Percentiles rank a stretch among this genome's conserved stretches.
Conservation (phyloP, 2,797 vertebrate genomes). For the Lepilemur ruficaudatus region DNA sequence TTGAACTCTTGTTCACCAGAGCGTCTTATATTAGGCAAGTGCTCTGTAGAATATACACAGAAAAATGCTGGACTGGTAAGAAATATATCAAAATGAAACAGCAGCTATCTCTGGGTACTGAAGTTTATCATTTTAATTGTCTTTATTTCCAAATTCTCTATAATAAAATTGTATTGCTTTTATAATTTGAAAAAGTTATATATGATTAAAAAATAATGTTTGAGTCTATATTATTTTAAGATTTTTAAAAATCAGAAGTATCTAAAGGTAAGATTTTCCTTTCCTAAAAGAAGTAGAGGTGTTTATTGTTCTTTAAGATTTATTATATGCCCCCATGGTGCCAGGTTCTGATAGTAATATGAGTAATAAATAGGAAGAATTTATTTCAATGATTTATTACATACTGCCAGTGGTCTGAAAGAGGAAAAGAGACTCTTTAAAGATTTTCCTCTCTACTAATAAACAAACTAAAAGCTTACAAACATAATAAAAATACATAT, state of each 20-base stretch:
- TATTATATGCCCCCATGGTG: background rate
- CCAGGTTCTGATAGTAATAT: background rate
- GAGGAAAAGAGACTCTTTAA: conserved; percentile 21
- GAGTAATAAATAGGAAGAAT: conserved; percentile 33
- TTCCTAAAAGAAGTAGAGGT: background rate
- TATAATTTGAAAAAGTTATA: background rate
- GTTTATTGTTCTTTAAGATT: background rate
- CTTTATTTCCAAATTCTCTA: background rate
- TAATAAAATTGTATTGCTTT: background rate
- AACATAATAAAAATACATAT: background rate
- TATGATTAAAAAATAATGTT: background rate
- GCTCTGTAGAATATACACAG: background rate
- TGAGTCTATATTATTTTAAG: background rate
- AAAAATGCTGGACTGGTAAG: background rate
- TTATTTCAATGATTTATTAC: conserved; percentile 8
- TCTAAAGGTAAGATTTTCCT: background rate
- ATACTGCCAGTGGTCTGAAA: background rate
- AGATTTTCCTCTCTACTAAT: background rate
- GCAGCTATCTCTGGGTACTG: background rate
- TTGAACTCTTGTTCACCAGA: background rate
- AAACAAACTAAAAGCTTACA: conserved; percentile 28
- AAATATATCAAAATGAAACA: conserved; percentile 8
- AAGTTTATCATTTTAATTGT: background rate
- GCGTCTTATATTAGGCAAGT: background rate
- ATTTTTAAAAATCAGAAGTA: conserved; percentile 10